Conservation (phyloP, 2,888 invertebrate species). For the Drosophila helvetica region DNA sequence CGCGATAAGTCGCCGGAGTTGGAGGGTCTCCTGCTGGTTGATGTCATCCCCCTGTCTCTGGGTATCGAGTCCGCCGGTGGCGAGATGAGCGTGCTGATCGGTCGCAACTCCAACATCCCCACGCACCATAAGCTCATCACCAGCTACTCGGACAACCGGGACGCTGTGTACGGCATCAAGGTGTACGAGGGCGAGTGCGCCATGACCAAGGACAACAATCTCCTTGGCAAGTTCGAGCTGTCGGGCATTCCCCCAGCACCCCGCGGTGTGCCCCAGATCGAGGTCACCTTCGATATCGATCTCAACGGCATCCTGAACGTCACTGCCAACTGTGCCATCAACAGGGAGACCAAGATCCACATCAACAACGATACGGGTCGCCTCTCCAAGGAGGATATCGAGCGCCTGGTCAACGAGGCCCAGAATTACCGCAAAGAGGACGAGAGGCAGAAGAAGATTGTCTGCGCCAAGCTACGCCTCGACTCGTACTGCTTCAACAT, state of each 20-base stretch:
- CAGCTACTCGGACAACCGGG: constrained; percentile 99
- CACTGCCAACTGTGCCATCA: constrained; percentile 94
- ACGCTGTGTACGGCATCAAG: constrained; percentile 96
- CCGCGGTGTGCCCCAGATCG: constrained; percentile 94
- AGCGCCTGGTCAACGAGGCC: constrained; percentile 96
- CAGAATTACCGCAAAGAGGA: constrained; percentile 95
- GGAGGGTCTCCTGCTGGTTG: constrained; percentile 95
- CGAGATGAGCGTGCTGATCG: constrained; percentile 98
- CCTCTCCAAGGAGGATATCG: constrained; percentile 96
- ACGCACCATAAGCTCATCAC: too few species aligned
- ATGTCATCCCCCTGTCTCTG: constrained; percentile 95
- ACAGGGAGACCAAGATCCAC: constrained; percentile 95
- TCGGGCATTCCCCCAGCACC: constrained; percentile 98
- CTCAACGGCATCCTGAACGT: constrained; percentile 99
- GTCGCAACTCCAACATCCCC: constrained; percentile 98
- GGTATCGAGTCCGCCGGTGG: constrained; percentile 96
- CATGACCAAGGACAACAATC: constrained; percentile 97
- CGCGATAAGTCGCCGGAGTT: constrained; percentile 95
- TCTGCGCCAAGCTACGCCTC: constrained; percentile 92
- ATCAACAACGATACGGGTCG: constrained; percentile 97
- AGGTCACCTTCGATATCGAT: constrained; percentile 93
- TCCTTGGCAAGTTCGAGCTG: constrained; percentile 98
- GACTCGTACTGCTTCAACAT: constrained; percentile 98
- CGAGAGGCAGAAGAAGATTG: constrained; percentile 92
- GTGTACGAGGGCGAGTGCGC: constrained; percentile 96